phyloP scores from a whole-genome alignment of 1,140 invertebrate species.

The Macrosteles quadrilineatus region DNA sequence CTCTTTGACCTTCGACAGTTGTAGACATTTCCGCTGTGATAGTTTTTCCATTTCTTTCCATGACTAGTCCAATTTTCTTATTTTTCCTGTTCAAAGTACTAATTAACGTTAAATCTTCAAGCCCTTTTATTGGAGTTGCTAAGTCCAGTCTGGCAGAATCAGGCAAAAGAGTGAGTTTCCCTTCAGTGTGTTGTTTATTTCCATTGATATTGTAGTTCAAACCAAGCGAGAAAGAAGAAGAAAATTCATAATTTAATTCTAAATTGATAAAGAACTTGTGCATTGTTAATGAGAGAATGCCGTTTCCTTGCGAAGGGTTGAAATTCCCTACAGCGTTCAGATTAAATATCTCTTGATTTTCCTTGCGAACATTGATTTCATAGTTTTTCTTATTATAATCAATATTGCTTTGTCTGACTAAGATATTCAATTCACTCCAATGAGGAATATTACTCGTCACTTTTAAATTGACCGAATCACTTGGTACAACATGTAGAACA shows the following conservation, averaged over 20 bases:
- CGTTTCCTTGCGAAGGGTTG: neutral
- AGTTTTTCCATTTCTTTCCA: conserved; percentile 15
- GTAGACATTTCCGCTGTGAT: neutral
- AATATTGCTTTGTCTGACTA: neutral
- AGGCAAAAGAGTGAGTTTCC: neutral
- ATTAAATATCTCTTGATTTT: neutral
- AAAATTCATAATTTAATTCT: neutral
- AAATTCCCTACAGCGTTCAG: neutral
- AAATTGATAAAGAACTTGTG: neutral
- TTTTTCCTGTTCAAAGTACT: neutral
- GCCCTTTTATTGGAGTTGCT: conserved; percentile 7
- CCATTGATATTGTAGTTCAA: conserved; percentile 11
- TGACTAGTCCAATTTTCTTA: conserved; percentile 3
- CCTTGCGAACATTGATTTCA: neutral
- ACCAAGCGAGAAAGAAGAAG: neutral
- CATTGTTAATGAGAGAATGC: neutral
- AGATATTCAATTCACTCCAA: neutral
- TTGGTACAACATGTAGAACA: too few relatives aligned
- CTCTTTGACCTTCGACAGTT: neutral
- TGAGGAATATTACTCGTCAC: neutral
- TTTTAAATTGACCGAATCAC: neutral
- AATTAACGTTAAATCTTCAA: neutral
- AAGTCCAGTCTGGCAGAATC: neutral
- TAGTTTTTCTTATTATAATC: neutral
- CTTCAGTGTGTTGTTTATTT: neutral